These are phyloP conservation scores for Apostichopus leukothele DNA, from an alignment of 53 echinoderm and acorn worm genomes.

Conservation along the genomic window DNA sequence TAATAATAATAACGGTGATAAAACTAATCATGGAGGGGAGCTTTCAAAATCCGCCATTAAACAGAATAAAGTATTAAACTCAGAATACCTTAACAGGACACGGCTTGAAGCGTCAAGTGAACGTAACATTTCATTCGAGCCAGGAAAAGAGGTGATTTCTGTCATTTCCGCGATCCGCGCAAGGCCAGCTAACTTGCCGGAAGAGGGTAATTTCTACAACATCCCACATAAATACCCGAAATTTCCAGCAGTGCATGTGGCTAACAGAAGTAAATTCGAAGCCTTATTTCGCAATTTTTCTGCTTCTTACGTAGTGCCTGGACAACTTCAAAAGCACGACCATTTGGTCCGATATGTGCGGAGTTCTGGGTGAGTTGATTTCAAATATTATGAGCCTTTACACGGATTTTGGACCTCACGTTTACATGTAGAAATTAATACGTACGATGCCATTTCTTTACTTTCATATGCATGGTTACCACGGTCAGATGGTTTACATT, in stretches of 20 bases:
- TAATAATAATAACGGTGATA: background rate
- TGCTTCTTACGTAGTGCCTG: conserved; percentile 40
- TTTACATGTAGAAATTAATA: too few relatives aligned
- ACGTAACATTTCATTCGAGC: conserved; percentile 37
- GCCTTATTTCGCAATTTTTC: conserved; percentile 42
- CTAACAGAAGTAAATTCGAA: conserved; percentile 38
- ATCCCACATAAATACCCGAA: conserved; percentile 38
- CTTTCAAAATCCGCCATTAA: conserved; percentile 27
- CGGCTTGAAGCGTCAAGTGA: background rate
- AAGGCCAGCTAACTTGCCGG: conserved; percentile 35
- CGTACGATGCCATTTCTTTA: too few relatives aligned
- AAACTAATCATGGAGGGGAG: conserved; percentile 22
- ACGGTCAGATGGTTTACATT: too few relatives aligned
- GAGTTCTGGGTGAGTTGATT: conserved; percentile 22
- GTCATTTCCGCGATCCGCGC: conserved; percentile 25
- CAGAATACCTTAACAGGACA: conserved; percentile 37
- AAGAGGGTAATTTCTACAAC: conserved; percentile 47
- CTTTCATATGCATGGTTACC: too few relatives aligned
- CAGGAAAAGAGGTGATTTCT: conserved; percentile 42
- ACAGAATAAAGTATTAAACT: conserved; percentile 30
- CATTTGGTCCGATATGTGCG: conserved; percentile 17
- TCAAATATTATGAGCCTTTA: too few relatives aligned
- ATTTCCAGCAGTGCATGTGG: conserved; percentile 6
- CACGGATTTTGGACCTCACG: too few relatives aligned
- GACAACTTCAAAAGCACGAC: conserved; percentile 17